phyloP scores from a whole-genome alignment of 2,888 invertebrate genomes.

The Synanthedon myopaeformis region DNA sequence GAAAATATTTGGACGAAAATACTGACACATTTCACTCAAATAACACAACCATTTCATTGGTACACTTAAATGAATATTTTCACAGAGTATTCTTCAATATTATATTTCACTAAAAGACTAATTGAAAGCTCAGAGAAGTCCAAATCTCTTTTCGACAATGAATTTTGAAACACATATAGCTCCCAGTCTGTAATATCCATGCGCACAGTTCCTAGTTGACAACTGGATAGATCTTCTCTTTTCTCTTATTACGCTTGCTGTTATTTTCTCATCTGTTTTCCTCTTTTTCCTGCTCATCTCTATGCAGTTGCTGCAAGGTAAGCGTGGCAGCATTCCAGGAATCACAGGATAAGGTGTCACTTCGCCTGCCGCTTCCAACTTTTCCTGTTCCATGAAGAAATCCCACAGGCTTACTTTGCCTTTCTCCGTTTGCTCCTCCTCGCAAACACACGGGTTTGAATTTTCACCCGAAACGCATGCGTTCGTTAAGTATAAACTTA shows the following conservation, averaged over 20 bases:
- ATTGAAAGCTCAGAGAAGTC: neutral
- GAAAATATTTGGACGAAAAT: too few species aligned
- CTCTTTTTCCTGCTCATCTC: slow-evolving; percentile 6
- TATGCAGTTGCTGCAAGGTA: slow-evolving; percentile 19
- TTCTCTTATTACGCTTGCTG: neutral
- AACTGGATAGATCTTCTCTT: neutral
- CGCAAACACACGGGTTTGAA: neutral
- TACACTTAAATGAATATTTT: too few species aligned
- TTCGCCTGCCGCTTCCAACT: neutral
- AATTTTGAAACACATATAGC: neutral
- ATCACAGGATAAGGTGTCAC: slow-evolving; percentile 7
- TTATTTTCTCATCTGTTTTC: neutral
- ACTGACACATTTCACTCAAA: too few species aligned
- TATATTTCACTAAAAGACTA: too few species aligned
- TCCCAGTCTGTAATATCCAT: neutral
- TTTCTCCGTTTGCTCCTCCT: neutral
- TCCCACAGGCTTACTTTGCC: neutral
- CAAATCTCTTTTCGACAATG: neutral
- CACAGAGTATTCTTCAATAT: too few species aligned
- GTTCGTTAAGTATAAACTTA: neutral
- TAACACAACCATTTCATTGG: too few species aligned
- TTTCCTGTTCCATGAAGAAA: neutral
- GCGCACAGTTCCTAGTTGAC: neutral
- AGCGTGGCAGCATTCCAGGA: slow-evolving; percentile 14
- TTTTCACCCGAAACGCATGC: neutral